A percentile compares a stretch with the other conserved stretches of the same genome.
Evolutionary conservation across 2,113 vertebrate genomes (phyloP).

Genomic region (Dissostichus mawsoni): DNA sequence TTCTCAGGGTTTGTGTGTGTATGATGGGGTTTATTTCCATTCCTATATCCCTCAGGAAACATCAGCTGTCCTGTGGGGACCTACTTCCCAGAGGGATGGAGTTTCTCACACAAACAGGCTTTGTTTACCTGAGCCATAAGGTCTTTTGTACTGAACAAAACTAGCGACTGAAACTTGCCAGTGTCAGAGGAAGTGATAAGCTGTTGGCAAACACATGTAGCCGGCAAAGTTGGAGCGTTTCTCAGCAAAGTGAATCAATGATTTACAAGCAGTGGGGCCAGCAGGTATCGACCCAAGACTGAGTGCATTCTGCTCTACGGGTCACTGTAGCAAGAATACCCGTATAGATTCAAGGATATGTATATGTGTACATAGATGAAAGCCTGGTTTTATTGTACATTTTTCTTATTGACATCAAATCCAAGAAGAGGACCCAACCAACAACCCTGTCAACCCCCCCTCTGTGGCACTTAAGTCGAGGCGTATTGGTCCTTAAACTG

Average conservation of each 20-base stretch:
- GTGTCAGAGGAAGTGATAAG: constrained; percentile 13
- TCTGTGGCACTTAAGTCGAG: not conserved
- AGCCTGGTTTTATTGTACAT: not conserved
- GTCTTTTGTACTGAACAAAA: constrained; percentile 10
- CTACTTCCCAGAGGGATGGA: constrained; percentile 39
- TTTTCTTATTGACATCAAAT: not conserved
- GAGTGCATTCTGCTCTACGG: constrained; percentile 6
- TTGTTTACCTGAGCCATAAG: not conserved
- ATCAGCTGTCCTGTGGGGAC: not conserved
- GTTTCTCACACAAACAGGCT: constrained; percentile 45
- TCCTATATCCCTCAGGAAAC: not conserved
- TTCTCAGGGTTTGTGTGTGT: not conserved
- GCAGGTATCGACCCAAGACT: constrained; percentile 28
- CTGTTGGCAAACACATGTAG: not conserved
- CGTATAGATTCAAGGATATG: not conserved
- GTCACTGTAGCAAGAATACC: not conserved
- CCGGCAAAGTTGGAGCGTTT: constrained; percentile 41
- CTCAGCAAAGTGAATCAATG: constrained; percentile 61
- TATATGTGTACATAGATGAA: not conserved
- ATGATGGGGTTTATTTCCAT: not conserved
- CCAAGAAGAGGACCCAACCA: too few species aligned
- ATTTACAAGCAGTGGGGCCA: constrained; percentile 23
- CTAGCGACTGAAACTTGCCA: constrained; percentile 18
- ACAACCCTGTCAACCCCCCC: too few species aligned
- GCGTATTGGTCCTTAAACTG: not conserved